Evolutionary conservation across 2,797 vertebrate genomes (phyloP), one percentile per base, ranked within the genome.

Genomic region (Lepus townsendii): DNA sequence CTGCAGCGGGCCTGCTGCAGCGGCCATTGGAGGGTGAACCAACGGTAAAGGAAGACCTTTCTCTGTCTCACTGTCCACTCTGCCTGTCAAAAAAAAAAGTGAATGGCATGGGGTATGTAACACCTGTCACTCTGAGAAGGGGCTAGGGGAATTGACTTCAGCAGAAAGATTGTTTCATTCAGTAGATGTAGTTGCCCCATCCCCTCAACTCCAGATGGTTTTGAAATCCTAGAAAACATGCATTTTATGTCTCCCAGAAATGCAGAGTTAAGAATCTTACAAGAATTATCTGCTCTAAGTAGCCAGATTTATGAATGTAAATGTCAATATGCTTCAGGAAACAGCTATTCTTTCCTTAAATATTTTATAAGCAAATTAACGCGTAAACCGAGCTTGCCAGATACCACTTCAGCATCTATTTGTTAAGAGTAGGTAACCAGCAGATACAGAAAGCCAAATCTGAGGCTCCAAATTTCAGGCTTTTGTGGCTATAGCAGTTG

Each of bases 301-400:
- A 95, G 82, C 62, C 96, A 93, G 91, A 90, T 95, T 94, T 88
- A 86, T 76, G 90, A 88, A 90, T 66, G 17, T 38, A 92, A 86
- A 94, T 79, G 83, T 91, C 87, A 96, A 38, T 35, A 87, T 62
- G 85, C 83, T 94, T 85, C 50, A 24, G 83, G 62, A 92, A 93
- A 94, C 83, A 82, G 52, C 91, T 62, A 83, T 2, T 85, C 60
- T 95, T 88, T 83, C 54, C 90, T 84, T 95, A 95, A 97, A 95
- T 93, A 97, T 95, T 96, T 96, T 96, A 92, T 93, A 96, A 96
- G 82, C 88, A 95, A 96, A 93, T 92, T 95, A 97, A 93, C 82
- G 65, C 80, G 35, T 77, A 93, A 79, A 77, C 63, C n/a, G 76
- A 91, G 65, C 68, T 86, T 93, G 90, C 79, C 93, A 92, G 92